Evolutionary conservation across 2,113 vertebrate species (phyloP), one percentile per base, ranked within the genome.

Genomic region (Notothenia coriiceps): DNA sequence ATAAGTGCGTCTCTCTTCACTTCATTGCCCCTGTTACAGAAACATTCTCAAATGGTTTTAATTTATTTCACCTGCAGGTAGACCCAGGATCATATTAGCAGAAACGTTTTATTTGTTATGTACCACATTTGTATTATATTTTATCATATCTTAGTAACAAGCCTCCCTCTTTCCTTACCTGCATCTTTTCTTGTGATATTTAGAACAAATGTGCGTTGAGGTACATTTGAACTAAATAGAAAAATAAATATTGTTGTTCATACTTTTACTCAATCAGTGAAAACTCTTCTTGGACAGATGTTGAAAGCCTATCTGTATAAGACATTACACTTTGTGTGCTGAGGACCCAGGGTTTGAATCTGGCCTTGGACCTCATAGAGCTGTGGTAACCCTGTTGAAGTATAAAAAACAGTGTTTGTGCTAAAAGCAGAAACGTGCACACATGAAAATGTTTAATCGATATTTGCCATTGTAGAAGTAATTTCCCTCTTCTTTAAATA

Each of bases 401-500:
- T 49, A 50, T 57, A n/a, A 33, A 47, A 35, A 59, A 52, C 14
- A 17, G 40, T 29, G 22, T 54, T 13, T 69, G 0, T 68, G 14
- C 49, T 47, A 22, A 22, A 29, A 12, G 10, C 6, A 50, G 10
- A 62, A 33, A 22, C 52, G 44, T 29, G 43, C 51, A 29, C 43
- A 20, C n/a, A 10, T 64, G 18, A 47, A 59, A 29, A 33, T 66
- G 29, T 60, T n/a, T 40, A 5, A 10, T 25, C 33, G 12, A 9
- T 10, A 10, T 1, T 5, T 56, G 18, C 33, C 10, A 29, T 29
- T 29, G 29, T 29, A 29, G 29, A 29, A 6, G 43, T n/a, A 0
- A 29, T 63, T 77, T 67, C 17, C 29, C n/a, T 52, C 17, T 2
- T n/a, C 65, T 68, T 79, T 68, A 47, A 49, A 60, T 44, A 25